Base-by-base conservation (phyloP, 2,113 vertebrate species). In the Myxocyprinus asiaticus region DNA sequence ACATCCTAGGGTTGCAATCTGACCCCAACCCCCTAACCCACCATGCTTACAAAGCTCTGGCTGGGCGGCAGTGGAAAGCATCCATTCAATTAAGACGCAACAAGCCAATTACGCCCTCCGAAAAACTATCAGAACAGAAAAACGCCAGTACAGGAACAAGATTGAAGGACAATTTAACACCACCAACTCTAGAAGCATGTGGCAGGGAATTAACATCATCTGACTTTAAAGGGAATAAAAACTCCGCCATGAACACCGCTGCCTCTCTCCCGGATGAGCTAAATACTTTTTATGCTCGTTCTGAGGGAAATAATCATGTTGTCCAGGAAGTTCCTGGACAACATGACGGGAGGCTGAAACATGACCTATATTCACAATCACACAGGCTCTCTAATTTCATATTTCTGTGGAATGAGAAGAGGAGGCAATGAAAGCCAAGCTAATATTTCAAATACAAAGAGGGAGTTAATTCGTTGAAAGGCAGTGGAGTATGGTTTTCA, bases 361-460 rank as follows among this genome's bases (percentile, higher is more conserved):
- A 68, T 78, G 70, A 80, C 74, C 58, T 78, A 76, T 59, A 82
- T 81, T 79, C 22, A 64, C n/a, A 11, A 58, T 55, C 59, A 47
- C 10, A 4, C 48, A 10, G 51, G 33, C 76, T 33, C 10, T 61
- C 48, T 67, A 9, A 84, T 73, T 70, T 78, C 42, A 55, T 50
- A 62, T 69, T 62, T 59, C n/a, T 62, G 12, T 75, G 79, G 33
- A 67, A 12, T 44, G 44, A 65, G 62, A 63, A 14, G 14, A 14
- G 14, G 55, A n/a, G 55, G n/a, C 58, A 50, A 74, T 74, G 63
- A 50, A 74, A 61, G 58, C 10, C 47, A 7, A 22, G 59, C 50
- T 33, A 22, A 47, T 14, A 62, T 63, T 74, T 42, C 47, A 70
- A 53, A 62, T 48, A 42, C 58, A 68, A 33, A 33, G 22, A 33